Percentiles rank a stretch among this genome's conserved stretches.
Evolutionary conservation across 2,113 vertebrate species (phyloP).

Genomic region (Lasiurus borealis): DNA sequence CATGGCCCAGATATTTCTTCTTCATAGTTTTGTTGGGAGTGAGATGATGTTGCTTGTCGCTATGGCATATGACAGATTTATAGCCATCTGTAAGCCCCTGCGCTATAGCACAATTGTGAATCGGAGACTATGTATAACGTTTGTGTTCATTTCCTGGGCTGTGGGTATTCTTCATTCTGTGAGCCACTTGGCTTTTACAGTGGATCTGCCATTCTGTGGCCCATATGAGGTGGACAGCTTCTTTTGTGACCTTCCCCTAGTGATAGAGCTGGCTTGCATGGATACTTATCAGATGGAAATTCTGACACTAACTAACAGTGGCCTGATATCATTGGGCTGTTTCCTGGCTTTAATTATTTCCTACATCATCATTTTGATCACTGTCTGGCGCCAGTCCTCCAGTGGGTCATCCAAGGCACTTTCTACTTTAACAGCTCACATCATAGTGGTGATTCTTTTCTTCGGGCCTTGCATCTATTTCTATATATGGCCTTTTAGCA

Average conservation of each 20-base stretch:
- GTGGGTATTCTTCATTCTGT: constrained; percentile 81
- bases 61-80: constrained; percentile 82
- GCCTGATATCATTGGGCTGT: constrained; percentile 74
- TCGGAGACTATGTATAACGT: constrained; percentile 58
- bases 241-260: constrained; percentile 81
- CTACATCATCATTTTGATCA: constrained; percentile 71
- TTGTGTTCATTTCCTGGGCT: constrained; percentile 74
- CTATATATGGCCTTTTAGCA: constrained; percentile 79
- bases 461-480: constrained; percentile 80
- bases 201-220: constrained; percentile 81
- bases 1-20: constrained; percentile 82
- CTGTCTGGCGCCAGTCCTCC: constrained; percentile 6
- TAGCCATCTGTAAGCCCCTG: constrained; percentile 82
- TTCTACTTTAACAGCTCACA: constrained; percentile 73
- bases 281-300: constrained; percentile 77
- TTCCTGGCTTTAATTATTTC: constrained; percentile 74
- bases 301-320: constrained; percentile 73
- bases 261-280: constrained; percentile 78
- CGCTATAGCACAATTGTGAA: constrained; percentile 78
- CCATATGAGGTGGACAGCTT: constrained; percentile 82
- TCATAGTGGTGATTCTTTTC: constrained; percentile 79
- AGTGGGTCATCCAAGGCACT: constrained; percentile 72
- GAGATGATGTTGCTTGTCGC: constrained; percentile 81
- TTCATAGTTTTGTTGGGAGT: constrained; percentile 79
- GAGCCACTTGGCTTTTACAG: constrained; percentile 75